Percentiles rank a stretch among this genome's conserved stretches.
Conservation (phyloP, 2,888 invertebrate genomes). For the Auanema sp. region DNA sequence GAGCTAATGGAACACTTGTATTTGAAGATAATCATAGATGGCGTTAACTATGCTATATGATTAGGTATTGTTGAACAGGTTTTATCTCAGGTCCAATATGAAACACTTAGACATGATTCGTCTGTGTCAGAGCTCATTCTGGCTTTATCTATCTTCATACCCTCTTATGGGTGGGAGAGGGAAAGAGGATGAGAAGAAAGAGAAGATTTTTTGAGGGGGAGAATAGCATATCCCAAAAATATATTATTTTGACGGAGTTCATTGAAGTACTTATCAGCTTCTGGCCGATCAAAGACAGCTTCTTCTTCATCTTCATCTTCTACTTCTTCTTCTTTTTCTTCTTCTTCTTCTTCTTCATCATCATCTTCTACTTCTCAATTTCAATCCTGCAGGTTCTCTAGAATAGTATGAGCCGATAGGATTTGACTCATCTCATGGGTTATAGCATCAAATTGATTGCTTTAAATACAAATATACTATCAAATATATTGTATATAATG, state of each 20-base stretch:
- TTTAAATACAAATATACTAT: too few relatives aligned
- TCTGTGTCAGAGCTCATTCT: neutral
- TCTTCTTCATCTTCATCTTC: neutral
- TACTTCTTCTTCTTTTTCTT: neutral
- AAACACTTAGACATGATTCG: conserved; percentile 3
- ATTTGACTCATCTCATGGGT: conserved; percentile 22
- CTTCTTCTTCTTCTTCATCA: neutral
- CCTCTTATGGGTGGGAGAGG: neutral
- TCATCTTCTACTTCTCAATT: conserved; percentile 10
- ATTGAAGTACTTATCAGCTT: neutral
- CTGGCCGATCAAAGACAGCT: conserved; percentile 13
- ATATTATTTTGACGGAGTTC: neutral
- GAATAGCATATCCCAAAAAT: too few relatives aligned
- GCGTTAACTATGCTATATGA: conserved; percentile 4
- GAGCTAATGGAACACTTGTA: conserved; percentile 39
- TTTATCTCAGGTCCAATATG: neutral
- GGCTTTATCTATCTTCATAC: neutral
- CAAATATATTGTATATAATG: too few relatives aligned
- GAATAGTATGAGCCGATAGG: conserved; percentile 11
- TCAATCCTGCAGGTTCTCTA: conserved; percentile 4
- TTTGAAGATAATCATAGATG: conserved; percentile 33
- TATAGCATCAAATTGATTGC: conserved; percentile 13
- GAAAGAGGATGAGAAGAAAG: too few relatives aligned
- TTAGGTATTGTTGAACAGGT: conserved; percentile 3
- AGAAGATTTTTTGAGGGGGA: too few relatives aligned